Evolutionary conservation across 2,797 vertebrate genomes (phyloP).

Genomic region (Gila robusta): DNA sequence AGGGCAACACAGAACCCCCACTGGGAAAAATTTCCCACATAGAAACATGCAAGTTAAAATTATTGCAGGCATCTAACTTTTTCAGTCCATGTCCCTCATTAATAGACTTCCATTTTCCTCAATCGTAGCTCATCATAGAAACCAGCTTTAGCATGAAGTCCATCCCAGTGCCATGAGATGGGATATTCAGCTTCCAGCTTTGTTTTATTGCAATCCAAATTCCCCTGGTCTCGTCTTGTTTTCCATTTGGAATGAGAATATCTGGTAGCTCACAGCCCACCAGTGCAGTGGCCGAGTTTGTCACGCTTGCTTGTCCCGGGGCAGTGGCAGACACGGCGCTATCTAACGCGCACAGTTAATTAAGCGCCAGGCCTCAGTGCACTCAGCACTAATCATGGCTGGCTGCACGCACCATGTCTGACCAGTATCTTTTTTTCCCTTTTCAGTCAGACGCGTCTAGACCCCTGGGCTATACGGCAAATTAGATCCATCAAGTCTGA

Average conservation of each 20-base stretch:
- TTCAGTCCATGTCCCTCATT: conserved; percentile 14
- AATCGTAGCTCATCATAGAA: neutral
- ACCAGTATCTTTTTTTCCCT: conserved; percentile 43
- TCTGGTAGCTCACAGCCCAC: conserved; percentile 45
- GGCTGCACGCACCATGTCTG: conserved; percentile 56
- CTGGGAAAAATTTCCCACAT: neutral
- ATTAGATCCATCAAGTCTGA: conserved; percentile 61
- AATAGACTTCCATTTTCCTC: conserved; percentile 10
- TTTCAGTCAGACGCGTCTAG: conserved; percentile 48
- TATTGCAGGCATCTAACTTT: neutral
- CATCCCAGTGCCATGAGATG: conserved; percentile 36
- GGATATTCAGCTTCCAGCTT: conserved; percentile 55
- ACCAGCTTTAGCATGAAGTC: conserved; percentile 36
- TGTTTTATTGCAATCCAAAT: conserved; percentile 46
- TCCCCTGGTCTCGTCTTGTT: conserved; percentile 43
- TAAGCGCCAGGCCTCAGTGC: conserved; percentile 52
- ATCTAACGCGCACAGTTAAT: conserved; percentile 58
- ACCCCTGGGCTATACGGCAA: conserved; percentile 57
- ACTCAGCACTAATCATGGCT: conserved; percentile 53
- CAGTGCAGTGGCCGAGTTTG: conserved; percentile 45
- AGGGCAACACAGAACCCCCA: neutral
- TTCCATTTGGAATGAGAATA: conserved; percentile 48
- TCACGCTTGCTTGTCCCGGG: conserved; percentile 43
- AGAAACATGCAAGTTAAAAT: neutral
- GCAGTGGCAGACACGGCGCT: conserved; percentile 44